Conservation (phyloP, 2,797 vertebrate genomes). For the Cryptoblepharus egeriae region DNA sequence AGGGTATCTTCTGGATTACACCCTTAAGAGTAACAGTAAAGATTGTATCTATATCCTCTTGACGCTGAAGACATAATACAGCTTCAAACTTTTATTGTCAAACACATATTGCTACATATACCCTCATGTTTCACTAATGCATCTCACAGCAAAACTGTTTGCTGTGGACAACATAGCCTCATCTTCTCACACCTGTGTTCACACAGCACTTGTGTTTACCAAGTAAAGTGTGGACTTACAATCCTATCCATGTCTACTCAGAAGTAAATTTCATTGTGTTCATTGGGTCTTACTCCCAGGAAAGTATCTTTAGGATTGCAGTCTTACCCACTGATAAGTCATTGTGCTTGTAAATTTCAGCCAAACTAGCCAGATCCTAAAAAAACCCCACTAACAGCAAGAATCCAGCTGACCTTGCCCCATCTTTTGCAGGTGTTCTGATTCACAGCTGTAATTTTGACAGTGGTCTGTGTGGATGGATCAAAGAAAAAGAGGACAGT, state of each 20-base stretch:
- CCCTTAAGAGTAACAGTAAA: background rate
- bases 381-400: background rate
- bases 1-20: too few species aligned
- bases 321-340: background rate
- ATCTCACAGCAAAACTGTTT: background rate
- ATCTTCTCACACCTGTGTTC: background rate
- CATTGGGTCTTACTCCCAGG: too few species aligned
- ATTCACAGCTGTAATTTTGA: slow-evolving; percentile 94
- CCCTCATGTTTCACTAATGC: too few species aligned
- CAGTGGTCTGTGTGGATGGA: slow-evolving; percentile 92
- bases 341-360: background rate
- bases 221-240: background rate
- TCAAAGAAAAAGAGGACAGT: slow-evolving; percentile 87
- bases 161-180: background rate
- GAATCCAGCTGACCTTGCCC: background rate
- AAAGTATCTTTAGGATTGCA: too few species aligned
- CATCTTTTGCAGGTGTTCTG: slow-evolving; percentile 78
- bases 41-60: background rate
- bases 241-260: too few species aligned
- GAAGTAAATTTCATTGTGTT: too few species aligned
- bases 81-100: background rate
- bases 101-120: too few species aligned
- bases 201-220: background rate
- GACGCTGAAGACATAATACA: background rate
- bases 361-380: background rate